These are phyloP conservation scores for Vombatus ursinus DNA, from an alignment of 2,113 vertebrate genomes.

Conservation along the genomic window DNA sequence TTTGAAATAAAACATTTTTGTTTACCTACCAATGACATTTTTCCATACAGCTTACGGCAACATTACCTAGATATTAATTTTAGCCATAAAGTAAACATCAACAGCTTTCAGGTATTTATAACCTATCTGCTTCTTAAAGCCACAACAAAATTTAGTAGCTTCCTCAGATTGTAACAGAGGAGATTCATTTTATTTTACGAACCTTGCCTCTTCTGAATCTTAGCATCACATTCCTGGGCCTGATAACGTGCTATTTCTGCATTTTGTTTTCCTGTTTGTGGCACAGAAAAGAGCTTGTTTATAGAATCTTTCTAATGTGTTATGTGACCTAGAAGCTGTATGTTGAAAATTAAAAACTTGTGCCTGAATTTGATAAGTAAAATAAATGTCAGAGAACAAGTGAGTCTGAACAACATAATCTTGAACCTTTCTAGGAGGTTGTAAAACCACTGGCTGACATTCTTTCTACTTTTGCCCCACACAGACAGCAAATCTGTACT, in stretches of 20 bases:
- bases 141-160: slow-evolving; percentile 14
- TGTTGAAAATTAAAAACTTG: slow-evolving; percentile 68
- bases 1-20: slow-evolving; percentile 37
- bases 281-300: slow-evolving; percentile 59
- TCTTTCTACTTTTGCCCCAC: slow-evolving; percentile 65
- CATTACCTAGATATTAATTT: not conserved
- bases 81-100: not conserved
- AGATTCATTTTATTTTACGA: not conserved
- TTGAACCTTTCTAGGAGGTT: slow-evolving; percentile 34
- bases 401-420: slow-evolving; percentile 50
- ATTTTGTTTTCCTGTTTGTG: slow-evolving; percentile 58
- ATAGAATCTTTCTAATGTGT: slow-evolving; percentile 52
- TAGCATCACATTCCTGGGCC: not conserved
- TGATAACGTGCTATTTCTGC: slow-evolving; percentile 18
- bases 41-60: slow-evolving; percentile 5
- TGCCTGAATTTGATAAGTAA: slow-evolving; percentile 62
- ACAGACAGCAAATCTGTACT: slow-evolving; percentile 57
- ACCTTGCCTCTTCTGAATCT: not conserved
- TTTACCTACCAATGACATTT: slow-evolving; percentile 12
- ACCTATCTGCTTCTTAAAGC: slow-evolving; percentile 30
- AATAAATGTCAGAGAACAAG: slow-evolving; percentile 60
- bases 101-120: slow-evolving; percentile 47
- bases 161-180: not conserved
- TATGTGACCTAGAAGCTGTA: slow-evolving; percentile 61
- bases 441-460: slow-evolving; percentile 52